A percentile compares a stretch with the other conserved stretches of the same genome.
Evolutionary conservation across 2,888 invertebrate genomes (phyloP).

Genomic region (Orthonevra nobilis): DNA sequence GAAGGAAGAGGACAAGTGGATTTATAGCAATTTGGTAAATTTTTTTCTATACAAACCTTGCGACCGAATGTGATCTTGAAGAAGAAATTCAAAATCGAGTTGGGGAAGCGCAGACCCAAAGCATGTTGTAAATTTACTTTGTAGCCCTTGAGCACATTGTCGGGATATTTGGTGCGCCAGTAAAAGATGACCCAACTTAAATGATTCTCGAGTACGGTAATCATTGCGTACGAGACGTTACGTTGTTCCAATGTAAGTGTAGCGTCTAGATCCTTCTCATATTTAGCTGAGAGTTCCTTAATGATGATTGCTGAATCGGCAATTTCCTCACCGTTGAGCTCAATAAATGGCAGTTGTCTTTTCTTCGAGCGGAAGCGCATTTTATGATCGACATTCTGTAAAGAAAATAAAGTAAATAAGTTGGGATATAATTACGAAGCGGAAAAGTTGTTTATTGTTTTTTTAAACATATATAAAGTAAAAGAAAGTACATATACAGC

Average conservation of each 20-base stretch:
- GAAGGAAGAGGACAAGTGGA: background rate
- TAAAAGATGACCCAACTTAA: slow-evolving; percentile 94
- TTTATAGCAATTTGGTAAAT: slow-evolving; percentile 6
- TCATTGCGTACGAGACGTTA: slow-evolving; percentile 93
- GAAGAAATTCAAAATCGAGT: slow-evolving; percentile 92
- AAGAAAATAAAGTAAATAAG: slow-evolving; percentile 76
- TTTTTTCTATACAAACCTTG: slow-evolving; percentile 83
- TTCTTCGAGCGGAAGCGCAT: slow-evolving; percentile 96
- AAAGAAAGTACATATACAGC: no score
- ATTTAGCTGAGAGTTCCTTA: slow-evolving; percentile 91
- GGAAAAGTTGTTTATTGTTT: no score
- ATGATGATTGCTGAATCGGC: slow-evolving; percentile 95
- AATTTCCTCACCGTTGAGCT: slow-evolving; percentile 96
- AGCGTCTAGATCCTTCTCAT: slow-evolving; percentile 91
- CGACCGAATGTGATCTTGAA: slow-evolving; percentile 93
- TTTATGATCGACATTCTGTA: slow-evolving; percentile 96
- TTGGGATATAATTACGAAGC: slow-evolving; percentile 13
- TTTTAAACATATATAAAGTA: no score
- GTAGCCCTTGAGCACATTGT: slow-evolving; percentile 93
- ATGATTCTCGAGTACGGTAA: slow-evolving; percentile 97
- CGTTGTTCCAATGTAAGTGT: slow-evolving; percentile 91
- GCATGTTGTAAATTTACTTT: slow-evolving; percentile 95
- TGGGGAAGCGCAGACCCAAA: slow-evolving; percentile 92
- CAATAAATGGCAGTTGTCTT: slow-evolving; percentile 96
- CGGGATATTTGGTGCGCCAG: slow-evolving; percentile 96